phyloP scores from a whole-genome alignment of 37 sponge, comb jelly and placozoan species.

The Beroe ovata region DNA sequence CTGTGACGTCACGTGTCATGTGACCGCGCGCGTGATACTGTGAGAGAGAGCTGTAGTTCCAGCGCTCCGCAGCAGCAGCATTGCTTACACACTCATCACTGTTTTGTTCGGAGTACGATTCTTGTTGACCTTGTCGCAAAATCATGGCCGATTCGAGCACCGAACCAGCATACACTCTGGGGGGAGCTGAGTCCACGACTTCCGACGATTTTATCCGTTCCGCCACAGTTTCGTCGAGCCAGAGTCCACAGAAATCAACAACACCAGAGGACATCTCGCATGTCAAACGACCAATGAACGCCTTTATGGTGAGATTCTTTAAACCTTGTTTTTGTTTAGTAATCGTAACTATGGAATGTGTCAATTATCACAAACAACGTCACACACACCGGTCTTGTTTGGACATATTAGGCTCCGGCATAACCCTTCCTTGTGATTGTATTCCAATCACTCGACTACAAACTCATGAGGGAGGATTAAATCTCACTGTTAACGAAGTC shows the following conservation, averaged over 20 bases:
- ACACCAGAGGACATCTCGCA: slow-evolving; percentile 46
- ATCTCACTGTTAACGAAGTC: too few species aligned
- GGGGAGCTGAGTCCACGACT: slow-evolving; percentile 53
- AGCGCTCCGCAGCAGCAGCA: background rate
- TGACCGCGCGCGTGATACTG: slow-evolving; percentile 60
- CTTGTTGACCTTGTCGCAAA: background rate
- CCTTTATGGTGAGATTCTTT: slow-evolving; percentile 57
- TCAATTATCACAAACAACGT: too few species aligned
- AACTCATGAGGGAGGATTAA: too few species aligned
- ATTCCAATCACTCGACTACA: too few species aligned
- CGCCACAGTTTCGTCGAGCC: slow-evolving; percentile 29
- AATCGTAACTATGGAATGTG: too few species aligned
- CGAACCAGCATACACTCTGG: slow-evolving; percentile 28
- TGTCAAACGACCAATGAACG: slow-evolving; percentile 67
- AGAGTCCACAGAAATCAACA: slow-evolving; percentile 1
- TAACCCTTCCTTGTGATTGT: too few species aligned
- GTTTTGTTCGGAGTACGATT: background rate
- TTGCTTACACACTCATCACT: slow-evolving; percentile 43
- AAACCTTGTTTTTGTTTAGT: too few species aligned
- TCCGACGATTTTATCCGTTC: slow-evolving; percentile 63
- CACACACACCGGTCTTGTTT: too few species aligned
- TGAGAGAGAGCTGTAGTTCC: slow-evolving; percentile 36
- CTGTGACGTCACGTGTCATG: slow-evolving; percentile 47
- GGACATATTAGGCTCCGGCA: too few species aligned
- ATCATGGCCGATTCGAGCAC: slow-evolving; percentile 54